Percentiles rank a stretch among this genome's conserved stretches.
These are phyloP conservation scores for Brachyhypopomus occidentalis DNA, from an alignment of 2,113 vertebrate species.

Conservation along the genomic window DNA sequence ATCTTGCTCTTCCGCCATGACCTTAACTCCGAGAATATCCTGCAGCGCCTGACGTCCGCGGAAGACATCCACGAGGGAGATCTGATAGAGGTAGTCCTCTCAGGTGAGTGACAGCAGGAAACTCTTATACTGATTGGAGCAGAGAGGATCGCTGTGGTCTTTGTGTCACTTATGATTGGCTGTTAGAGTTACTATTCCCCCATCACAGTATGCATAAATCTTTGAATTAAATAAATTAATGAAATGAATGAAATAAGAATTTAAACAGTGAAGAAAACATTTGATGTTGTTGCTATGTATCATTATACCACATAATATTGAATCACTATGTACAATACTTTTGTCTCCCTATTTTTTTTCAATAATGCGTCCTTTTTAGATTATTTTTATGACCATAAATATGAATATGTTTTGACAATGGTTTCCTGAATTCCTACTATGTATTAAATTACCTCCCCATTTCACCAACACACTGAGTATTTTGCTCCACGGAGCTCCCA, in stretches of 20 bases:
- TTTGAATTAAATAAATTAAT: neutral
- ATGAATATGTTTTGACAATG: neutral
- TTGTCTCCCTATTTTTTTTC: neutral
- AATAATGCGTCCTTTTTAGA: no score
- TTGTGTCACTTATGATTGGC: neutral
- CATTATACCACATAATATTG: neutral
- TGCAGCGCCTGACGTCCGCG: conserved; percentile 90
- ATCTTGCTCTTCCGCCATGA: conserved; percentile 97
- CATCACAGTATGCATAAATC: neutral
- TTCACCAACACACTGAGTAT: no score
- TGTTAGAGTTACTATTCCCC: neutral
- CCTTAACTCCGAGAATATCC: conserved; percentile 94
- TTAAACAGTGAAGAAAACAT: neutral
- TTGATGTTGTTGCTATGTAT: neutral
- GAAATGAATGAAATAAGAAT: no score
- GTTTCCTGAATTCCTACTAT: no score
- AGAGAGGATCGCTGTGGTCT: neutral
- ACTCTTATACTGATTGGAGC: neutral
- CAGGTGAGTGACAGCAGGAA: conserved; percentile 75
- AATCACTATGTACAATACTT: neutral
- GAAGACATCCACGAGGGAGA: conserved; percentile 97
- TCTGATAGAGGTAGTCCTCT: conserved; percentile 95
- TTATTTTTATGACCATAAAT: neutral
- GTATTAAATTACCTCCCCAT: no score
- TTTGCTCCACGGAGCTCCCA: no score